phyloP scores from a whole-genome alignment of 2,888 invertebrate genomes.

The Drosophila formosana region DNA sequence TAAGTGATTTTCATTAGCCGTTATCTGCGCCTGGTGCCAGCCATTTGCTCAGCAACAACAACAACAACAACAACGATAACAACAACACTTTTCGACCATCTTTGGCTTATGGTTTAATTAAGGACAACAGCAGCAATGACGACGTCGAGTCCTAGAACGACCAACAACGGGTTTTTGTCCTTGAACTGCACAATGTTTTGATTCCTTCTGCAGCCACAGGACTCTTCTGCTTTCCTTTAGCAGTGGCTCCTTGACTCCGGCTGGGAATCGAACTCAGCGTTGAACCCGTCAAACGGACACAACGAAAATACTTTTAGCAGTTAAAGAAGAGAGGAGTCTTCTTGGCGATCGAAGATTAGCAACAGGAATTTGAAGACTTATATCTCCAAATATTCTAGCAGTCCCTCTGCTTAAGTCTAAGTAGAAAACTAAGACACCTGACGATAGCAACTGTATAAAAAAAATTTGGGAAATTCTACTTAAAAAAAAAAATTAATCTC shows the following conservation, averaged over 20 bases:
- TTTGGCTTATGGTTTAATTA: conserved; percentile 76
- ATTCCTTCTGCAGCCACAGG: conserved; percentile 12
- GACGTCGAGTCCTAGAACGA: background rate
- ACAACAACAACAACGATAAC: conserved; percentile 5
- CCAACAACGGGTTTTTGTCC: conserved; percentile 28
- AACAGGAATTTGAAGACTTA: no score
- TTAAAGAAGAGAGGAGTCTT: no score
- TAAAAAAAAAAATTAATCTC: no score
- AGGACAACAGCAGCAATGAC: conserved; percentile 35
- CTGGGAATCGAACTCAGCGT: background rate
- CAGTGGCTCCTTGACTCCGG: conserved; percentile 1
- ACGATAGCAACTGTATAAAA: no score
- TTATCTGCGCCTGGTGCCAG: conserved; percentile 60
- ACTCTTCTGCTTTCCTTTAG: background rate
- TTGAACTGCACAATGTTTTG: conserved; percentile 23
- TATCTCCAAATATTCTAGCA: no score
- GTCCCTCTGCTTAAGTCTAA: no score
- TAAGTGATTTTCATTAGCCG: conserved; percentile 76
- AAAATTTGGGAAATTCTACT: no score
- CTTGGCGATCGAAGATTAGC: no score
- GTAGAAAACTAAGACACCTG: no score
- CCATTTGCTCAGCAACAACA: conserved; percentile 30
- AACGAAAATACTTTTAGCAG: no score
- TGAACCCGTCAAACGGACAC: conserved; percentile 1
- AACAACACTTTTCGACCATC: conserved; percentile 27